Evolutionary conservation across 2,888 invertebrate species (phyloP).

Genomic region (Leptothorax acervorum): DNA sequence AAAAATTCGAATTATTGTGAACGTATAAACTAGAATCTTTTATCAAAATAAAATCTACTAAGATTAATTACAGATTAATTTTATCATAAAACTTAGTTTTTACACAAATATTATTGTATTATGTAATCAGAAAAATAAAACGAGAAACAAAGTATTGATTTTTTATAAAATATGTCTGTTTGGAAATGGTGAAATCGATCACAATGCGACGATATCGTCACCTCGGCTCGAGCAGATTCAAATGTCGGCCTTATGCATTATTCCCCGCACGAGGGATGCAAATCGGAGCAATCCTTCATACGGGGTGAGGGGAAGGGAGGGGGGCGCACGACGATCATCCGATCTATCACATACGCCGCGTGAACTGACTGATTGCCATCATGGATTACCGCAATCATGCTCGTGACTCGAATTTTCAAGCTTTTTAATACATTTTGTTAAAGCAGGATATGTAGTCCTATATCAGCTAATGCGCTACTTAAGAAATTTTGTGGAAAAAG

Average conservation of each 20-base stretch:
- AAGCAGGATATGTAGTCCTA: not conserved
- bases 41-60: too few species aligned
- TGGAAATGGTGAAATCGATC: constrained; percentile 8
- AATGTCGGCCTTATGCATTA: constrained; percentile 71
- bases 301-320: constrained; percentile 47
- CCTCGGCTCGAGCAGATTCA: constrained; percentile 56
- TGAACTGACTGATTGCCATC: constrained; percentile 81
- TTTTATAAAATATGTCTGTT: not conserved
- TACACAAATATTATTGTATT: not conserved
- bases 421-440: not conserved
- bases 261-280: constrained; percentile 82
- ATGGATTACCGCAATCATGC: constrained; percentile 78
- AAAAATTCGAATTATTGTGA: not conserved
- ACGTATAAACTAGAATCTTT: too few species aligned
- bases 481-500: not conserved
- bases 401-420: constrained; percentile 79
- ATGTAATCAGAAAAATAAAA: not conserved
- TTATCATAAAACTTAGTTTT: not conserved
- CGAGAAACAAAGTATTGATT: not conserved
- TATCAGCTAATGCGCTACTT: not conserved
- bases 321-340: constrained; percentile 65
- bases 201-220: constrained; percentile 55
- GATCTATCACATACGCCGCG: constrained; percentile 74
- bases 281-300: constrained; percentile 80
- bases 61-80: too few species aligned